Evolutionary conservation across 92 coral and sea anemone genomes (phyloP), one percentile per base, ranked within the genome.

Genomic region (Umimayanthus kanabou): DNA sequence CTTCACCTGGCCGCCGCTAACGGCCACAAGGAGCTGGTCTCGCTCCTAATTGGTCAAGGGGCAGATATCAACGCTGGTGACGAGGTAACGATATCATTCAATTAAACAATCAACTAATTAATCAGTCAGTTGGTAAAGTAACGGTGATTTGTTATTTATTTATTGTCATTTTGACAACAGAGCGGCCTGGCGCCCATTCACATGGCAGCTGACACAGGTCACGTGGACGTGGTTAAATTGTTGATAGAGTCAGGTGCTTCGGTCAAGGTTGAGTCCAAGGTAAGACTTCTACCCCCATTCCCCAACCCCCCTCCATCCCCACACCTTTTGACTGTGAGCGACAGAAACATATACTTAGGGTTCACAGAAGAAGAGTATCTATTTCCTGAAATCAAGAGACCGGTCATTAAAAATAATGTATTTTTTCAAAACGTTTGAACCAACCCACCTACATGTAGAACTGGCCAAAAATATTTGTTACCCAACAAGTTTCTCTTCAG

Each of bases 211-310:
- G 96, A 95, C 20, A 85, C 98, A 9, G 99, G 99, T 30, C 95
- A 96, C 83, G 94, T 95, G 80, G 98, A 96, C 42, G 99, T 97
- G 0, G 98, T 97, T 2, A 94, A 89, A 80, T 91, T 92, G 50
- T 82, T 97, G 80, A 94, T 95, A 13, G 99, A 97, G 85, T 95
- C 98, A 80, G 99, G 99, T n/a, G 98, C 98, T 55, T 92, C 94
- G 45, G 97, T 94, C 3, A 85, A 94, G 29, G 98, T 93, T n/a
- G 97, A 95, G 82, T 91, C 98, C 49, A 90, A 89, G 90, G 99
- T 95, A 55, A 88, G 91, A 39, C 13, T 33, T 33, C 50, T 47
- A 47, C 10, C 10, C 10, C 10, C 11, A 7, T 0, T 11, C 50
- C 50, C 57, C 57, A 0, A 11, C 15, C 57, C 57, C 16, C 16